These are phyloP conservation scores for Scarus forsteni DNA, from an alignment of 2,797 vertebrate genomes.

Conservation along the genomic window DNA sequence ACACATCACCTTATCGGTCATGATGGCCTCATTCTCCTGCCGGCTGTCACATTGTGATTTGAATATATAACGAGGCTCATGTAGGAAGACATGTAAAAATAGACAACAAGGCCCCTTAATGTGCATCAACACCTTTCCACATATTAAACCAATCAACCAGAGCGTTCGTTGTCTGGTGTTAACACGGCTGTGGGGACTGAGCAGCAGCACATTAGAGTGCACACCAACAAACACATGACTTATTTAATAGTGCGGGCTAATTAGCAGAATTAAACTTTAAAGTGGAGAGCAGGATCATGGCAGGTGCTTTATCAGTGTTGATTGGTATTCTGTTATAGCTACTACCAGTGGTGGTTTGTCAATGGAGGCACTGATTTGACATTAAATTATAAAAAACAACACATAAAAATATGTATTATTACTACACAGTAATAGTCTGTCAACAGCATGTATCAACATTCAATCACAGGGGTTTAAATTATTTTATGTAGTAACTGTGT, in stretches of 20 bases:
- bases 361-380: no score
- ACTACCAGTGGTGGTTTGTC: no score
- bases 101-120: constrained; percentile 27
- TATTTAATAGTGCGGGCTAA: constrained; percentile 72
- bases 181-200: constrained; percentile 56
- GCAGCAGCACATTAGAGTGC: constrained; percentile 64
- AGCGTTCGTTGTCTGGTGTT: constrained; percentile 61
- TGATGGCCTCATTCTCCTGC: constrained; percentile 7
- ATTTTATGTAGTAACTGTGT: no score
- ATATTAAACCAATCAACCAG: constrained; percentile 50
- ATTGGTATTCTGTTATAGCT: constrained; percentile 51
- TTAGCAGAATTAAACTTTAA: constrained; percentile 68
- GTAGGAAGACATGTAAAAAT: constrained; percentile 44
- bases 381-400: no score
- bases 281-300: constrained; percentile 46
- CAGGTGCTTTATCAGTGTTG: constrained; percentile 63
- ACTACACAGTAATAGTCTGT: no score
- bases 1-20: background rate
- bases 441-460: no score
- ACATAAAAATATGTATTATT: no score
- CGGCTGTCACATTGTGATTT: constrained; percentile 31
- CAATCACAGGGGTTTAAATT: no score
- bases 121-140: constrained; percentile 42
- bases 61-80: constrained; percentile 28
- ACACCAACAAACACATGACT: constrained; percentile 68